phyloP scores from a whole-genome alignment of 2,888 invertebrate species.

The Ectemnius cavifrons region DNA sequence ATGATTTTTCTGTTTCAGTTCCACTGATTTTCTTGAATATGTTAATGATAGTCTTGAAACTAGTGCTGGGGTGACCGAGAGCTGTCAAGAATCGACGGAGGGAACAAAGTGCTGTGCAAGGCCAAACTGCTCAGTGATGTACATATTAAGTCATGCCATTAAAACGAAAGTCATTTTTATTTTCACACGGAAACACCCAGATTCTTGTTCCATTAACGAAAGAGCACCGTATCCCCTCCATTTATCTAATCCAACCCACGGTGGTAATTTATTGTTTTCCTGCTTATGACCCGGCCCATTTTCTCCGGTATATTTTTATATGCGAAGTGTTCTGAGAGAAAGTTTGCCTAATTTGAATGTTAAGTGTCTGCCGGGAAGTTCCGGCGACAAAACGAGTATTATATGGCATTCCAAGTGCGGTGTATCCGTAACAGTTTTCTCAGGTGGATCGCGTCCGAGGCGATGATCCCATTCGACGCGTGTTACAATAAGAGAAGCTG shows the following conservation, averaged over 20 bases:
- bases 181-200: conserved; percentile 19
- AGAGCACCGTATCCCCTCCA: not conserved
- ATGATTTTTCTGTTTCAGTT: conserved; percentile 85
- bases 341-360: not conserved
- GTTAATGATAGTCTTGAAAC: conserved; percentile 90
- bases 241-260: no score
- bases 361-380: no score
- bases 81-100: conserved; percentile 31
- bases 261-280: not conserved
- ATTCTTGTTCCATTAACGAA: not conserved
- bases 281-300: not conserved
- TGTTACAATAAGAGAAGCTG: conserved; percentile 13
- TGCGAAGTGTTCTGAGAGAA: not conserved
- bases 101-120: conserved; percentile 28
- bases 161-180: conserved; percentile 36
- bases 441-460: not conserved
- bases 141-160: conserved; percentile 34
- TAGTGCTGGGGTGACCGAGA: conserved; percentile 87
- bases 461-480: conserved; percentile 19
- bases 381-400: no score
- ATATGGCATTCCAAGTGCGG: not conserved
- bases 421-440: conserved; percentile 2
- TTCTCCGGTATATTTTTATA: not conserved
- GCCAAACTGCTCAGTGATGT: conserved; percentile 32
- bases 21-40: conserved; percentile 95